Evolutionary conservation across 2,797 vertebrate species (phyloP), one percentile per base, ranked within the genome.

Genomic region (Sibirionetta formosa): DNA sequence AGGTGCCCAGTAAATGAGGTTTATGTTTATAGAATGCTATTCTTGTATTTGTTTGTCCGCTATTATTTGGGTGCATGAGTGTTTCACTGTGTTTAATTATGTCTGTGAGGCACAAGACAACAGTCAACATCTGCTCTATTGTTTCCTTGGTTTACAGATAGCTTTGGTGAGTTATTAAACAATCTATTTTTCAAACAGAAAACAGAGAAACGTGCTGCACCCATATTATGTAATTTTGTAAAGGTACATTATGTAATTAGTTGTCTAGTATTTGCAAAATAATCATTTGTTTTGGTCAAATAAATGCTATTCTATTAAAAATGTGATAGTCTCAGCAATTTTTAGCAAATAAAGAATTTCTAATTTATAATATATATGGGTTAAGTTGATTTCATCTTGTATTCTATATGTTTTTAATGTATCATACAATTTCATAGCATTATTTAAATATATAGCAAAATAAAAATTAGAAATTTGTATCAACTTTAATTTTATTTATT

Each of bases 41-140:
- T 82, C 95, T 89, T 92, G 83, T 92, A 83, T 95, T 96, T 97
- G 57, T 97, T 97, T 97, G 97, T 97, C 96, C 97, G 96, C 98
- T 98, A 86, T 98, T 97, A 93, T 97, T 94, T 95, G 97, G 95
- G 91, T 95, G 92, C 24, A 4, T 81, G 97, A 98, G 96, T 97
- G 97, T 97, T 96, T 98, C 97, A 92, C 98, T 98, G 98, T 98
- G 90, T 97, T 97, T 97, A 98, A 98, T 98, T 98, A 97, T 98
- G 97, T 98, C 98, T 98, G 97, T 83, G 96, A 98, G 97, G 97
- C 97, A 98, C 95, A 97, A 98, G 97, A 97, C 98, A 98, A 97
- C 97, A 98, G 96, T 94, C 97, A 98, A 97, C 98, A 99, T 98
- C 98, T 99, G 98, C 94, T 98, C 97, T 94, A 97, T 98, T 99